Base-by-base conservation (phyloP, 2,113 vertebrate genomes). In the western clawed frog (Xenopus tropicalis) region DNA sequence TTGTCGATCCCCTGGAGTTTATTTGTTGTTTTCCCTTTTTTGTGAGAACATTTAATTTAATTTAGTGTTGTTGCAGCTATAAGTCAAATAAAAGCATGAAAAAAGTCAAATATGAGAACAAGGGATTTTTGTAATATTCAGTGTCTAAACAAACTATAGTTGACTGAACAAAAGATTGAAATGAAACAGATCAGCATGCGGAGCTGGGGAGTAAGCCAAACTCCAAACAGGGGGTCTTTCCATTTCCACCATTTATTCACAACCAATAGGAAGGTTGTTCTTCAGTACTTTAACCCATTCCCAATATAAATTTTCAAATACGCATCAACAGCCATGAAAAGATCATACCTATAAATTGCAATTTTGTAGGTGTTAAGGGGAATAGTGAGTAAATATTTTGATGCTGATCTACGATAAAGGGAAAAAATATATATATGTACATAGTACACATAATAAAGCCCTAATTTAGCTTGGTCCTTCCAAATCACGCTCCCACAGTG, bases 131-230 rank as follows among this genome's bases (percentile, higher is more conserved):
- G 17, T 42, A 51, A 66, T 58, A 56, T 24, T n/a, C 17, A 14
- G 13, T 59, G 42, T 66, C 54, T 59, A 43, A 13, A 66, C 64
- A 74, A 74, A 57, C 63, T 74, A 66, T 19, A 19, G 29, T 63
- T 63, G 11, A 19, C 1, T 19, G 54, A 67, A 74, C 46, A 54
- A 59, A 67, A 64, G 6, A 51, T 54, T 64, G 64, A 74, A 58
- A 25, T 66, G 48, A 66, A 74, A 67, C 64, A 67, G 66, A 74
- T 65, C 46, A 67, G 25, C 25, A n/a, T 51, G 72, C 61, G 56
- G 10, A 72, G 25, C 23, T 51, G 9, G 43, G 72, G 72, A 67
- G n/a, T 19, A 57, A 46, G 64, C 64, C 71, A 67, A 23, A 63
- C 25, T 29, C 61, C 61, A 11, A 42, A 17, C 29, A 16, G 61